Percentiles rank a stretch among this genome's conserved stretches.
phyloP scores from a whole-genome alignment of 30 jellyfish, hydroid and myxozoan genomes.

The Aurelia aurita complex sp. Pacific region DNA sequence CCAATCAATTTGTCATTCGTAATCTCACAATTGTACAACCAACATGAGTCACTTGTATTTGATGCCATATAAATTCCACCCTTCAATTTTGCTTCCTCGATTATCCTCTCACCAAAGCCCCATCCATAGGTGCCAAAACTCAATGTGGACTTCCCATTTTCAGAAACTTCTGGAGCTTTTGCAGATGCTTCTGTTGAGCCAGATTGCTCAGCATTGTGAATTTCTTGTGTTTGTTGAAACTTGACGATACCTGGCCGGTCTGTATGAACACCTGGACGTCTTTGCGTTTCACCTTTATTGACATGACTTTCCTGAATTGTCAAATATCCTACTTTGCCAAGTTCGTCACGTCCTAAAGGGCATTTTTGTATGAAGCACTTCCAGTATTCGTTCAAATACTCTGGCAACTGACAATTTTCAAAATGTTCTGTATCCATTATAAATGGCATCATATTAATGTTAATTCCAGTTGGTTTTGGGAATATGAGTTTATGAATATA shows the following conservation, averaged over 20 bases:
- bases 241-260: constrained; percentile 60
- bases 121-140: neutral
- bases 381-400: constrained; percentile 17
- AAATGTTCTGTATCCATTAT: constrained; percentile 1
- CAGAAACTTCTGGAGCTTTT: neutral
- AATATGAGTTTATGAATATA: neutral
- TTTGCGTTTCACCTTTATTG: constrained; percentile 43
- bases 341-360: constrained; percentile 9
- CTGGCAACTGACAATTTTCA: constrained; percentile 33
- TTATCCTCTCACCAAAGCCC: constrained; percentile 31
- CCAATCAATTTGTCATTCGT: constrained; percentile 31
- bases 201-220: neutral
- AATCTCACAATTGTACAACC: constrained; percentile 59
- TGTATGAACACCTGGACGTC: constrained; percentile 75
- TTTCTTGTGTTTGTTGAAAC: constrained; percentile 4
- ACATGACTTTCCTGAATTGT: constrained; percentile 69
- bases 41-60: constrained; percentile 49
- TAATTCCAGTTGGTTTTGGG: constrained; percentile 51
- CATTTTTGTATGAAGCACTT: neutral
- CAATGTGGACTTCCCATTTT: neutral
- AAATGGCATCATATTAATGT: constrained; percentile 79
- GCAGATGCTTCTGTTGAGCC: neutral
- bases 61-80: constrained; percentile 77
- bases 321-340: constrained; percentile 50
- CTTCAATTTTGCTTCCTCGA: neutral